A percentile compares a stretch with the other conserved stretches of the same genome.
Conservation (phyloP, 1,140 invertebrate species). For the Ptiloglossa arizonensis region DNA sequence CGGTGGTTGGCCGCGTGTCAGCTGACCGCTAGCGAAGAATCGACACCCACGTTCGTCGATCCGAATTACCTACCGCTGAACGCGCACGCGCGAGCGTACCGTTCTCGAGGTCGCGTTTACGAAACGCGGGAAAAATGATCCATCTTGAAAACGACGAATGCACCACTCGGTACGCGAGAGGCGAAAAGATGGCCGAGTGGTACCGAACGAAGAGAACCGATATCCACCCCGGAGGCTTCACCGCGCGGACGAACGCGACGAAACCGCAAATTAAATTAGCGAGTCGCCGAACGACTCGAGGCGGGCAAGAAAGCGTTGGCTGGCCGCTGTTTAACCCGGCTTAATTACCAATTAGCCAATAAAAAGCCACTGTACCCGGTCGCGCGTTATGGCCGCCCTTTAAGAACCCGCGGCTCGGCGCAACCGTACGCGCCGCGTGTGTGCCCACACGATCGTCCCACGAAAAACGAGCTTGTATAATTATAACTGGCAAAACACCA, state of each 20-base stretch:
- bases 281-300: slow-evolving; percentile 70
- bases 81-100: not conserved
- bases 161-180: too few relatives aligned
- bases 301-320: slow-evolving; percentile 75
- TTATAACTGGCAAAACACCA: slow-evolving; percentile 77
- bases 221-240: not conserved
- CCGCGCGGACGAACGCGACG: slow-evolving; percentile 70
- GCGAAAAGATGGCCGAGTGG: slow-evolving; percentile 5
- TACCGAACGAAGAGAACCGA: not conserved
- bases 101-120: not conserved
- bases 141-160: too few relatives aligned
- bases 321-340: slow-evolving; percentile 75
- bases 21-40: slow-evolving; percentile 4
- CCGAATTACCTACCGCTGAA: too few relatives aligned
- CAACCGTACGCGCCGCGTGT: slow-evolving; percentile 28
- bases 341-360: slow-evolving; percentile 80
- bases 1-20: not conserved
- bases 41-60: slow-evolving; percentile 44
- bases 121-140: too few relatives aligned
- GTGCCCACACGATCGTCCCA: slow-evolving; percentile 65
- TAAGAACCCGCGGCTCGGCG: slow-evolving; percentile 52
- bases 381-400: slow-evolving; percentile 66
- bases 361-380: slow-evolving; percentile 73
- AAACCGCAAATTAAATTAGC: slow-evolving; percentile 80
- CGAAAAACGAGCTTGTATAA: slow-evolving; percentile 76